These are phyloP conservation scores for Ctenodactylus gundi DNA, from an alignment of 2,113 vertebrate genomes.

Conservation along the genomic window DNA sequence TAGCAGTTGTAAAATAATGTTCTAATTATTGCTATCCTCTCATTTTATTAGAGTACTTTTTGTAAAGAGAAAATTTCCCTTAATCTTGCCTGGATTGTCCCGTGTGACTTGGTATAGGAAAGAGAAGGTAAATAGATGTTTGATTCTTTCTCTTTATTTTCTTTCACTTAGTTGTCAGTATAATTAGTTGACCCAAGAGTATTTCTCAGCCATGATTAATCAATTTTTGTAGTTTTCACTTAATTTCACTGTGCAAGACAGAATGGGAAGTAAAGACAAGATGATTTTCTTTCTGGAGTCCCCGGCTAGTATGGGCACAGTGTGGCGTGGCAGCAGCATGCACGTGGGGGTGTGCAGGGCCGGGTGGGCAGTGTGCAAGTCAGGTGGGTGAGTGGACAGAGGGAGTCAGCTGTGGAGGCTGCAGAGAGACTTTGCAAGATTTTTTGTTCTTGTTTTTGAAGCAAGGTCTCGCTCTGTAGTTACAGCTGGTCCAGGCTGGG, in stretches of 20 bases:
- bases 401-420: background rate
- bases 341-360: fast-evolving
- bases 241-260: background rate
- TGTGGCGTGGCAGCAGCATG: fast-evolving
- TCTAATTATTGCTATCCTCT: background rate
- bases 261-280: background rate
- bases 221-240: background rate
- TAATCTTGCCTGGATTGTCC: background rate
- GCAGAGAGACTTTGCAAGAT: background rate
- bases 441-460: no score
- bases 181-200: background rate
- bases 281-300: background rate
- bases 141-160: background rate
- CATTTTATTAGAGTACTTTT: background rate
- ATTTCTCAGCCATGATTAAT: background rate
- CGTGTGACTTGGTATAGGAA: background rate
- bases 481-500: no score
- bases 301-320: background rate
- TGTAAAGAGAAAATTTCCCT: background rate
- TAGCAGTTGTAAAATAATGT: background rate
- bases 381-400: background rate
- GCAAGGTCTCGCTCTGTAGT: no score
- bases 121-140: background rate
- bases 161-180: background rate
- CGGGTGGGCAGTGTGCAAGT: background rate